Base-by-base conservation (phyloP, 92 coral and sea anemone genomes). In the Nematostella vectensis region DNA sequence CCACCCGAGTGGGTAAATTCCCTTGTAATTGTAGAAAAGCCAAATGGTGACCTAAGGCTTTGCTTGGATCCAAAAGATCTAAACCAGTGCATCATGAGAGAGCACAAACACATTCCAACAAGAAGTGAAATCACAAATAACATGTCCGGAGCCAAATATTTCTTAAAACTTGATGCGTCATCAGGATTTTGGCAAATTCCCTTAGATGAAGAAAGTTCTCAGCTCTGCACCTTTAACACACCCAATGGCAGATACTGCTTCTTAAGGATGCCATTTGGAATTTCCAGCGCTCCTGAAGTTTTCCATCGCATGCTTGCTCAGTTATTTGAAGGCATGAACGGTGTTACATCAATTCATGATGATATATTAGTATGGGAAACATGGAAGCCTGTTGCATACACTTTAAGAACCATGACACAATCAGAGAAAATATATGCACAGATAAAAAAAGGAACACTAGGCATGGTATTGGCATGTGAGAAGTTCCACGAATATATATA, bases 331-430 rank as follows among this genome's bases (percentile, higher is more conserved):
- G 47, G 61, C 18, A 56, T 56, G 61, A 24, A 56, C 2, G 61
- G 48, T 56, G 61, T 56, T 28, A 56, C 23, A 25, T 56, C 61
- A 29, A 31, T 56, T 8, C 61, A 56, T 31, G 0, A 56, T 56
- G 61, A 56, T 16, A 29, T 27, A 40, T 13, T 56, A 10, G 61
- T 30, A 20, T 56, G 61, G 61, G 47, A 45, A 38, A 56, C 28
- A 13, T 72, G 66, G 79, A 22, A 11, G 38, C 79, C 79, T 29
- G 72, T 71, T 16, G 54, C 65, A 43, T 72, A 72, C 62, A 74
- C 79, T 24, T 65, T 74, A 12, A 67, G 75, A 57, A 49, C 59
- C 1, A 45, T 68, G 57, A 54, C 74, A 44, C 42, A 28, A 13
- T 28, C 69, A 11, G 70, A 68, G 36, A 50, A 45, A 24, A 59